Evolutionary conservation across 2,113 vertebrate species (phyloP), one percentile per base, ranked within the genome.

Genomic region (Aspiorhynchus laticeps): DNA sequence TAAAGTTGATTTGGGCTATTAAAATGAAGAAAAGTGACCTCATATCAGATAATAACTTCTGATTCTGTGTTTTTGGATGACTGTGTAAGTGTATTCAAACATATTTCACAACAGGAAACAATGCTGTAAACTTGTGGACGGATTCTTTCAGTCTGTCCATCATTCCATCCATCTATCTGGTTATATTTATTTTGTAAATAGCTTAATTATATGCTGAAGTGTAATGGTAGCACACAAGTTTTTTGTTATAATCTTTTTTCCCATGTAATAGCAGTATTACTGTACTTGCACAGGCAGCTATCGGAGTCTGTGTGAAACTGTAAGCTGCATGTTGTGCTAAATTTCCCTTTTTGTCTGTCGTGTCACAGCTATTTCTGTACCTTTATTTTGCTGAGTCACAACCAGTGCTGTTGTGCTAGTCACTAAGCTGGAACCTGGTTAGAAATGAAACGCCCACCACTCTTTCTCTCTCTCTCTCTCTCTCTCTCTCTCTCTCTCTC

Each of bases 381-480:
- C 7, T 26, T 74, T 74, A 71, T 80, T 71, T 79, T 53, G 28
- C 43, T 76, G 9, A 81, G 63, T 48, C 19, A 71, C 19, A 48
- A 46, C 53, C 48, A 79, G 28, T 77, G 63, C 36, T 53, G 41
- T 71, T 31, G 15, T 65, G 67, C 78, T 81, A 76, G 85, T 83
- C 78, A 69, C 36, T 53, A 21, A 74, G 36, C 51, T 71, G 17
- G 59, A 86, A 86, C 33, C 61, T 77, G 69, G 63, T 69, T 24
- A 86, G 41, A 59, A 26, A 31, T 65, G 21, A 59, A 69, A 61
- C 7, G 9, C 15, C 41, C 63, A 73, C 67, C 73, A 43, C 67
- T n/a, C 31, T 83, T 33, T 28, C 74, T 51, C 75, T 77, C 43
- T 28, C 14, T 8, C 36, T 48, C 36, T 19, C 38, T 43, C 2